Evolutionary conservation across 2,888 invertebrate genomes (phyloP).

Genomic region (Cephus nigrinus): DNA sequence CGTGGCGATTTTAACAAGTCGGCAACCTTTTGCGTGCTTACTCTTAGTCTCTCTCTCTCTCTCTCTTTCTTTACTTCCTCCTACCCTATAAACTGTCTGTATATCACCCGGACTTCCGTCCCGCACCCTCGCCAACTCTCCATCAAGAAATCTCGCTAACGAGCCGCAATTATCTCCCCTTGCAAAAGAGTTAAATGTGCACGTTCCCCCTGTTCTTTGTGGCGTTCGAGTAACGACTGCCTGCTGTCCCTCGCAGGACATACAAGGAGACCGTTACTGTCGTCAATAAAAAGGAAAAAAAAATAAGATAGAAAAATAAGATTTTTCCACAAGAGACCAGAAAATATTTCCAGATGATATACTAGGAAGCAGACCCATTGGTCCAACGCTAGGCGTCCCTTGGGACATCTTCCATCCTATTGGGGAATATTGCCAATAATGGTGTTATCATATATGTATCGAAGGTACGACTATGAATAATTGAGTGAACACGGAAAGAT

Average conservation of each 20-base stretch:
- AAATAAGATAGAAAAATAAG: not conserved
- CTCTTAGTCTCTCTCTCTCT: not conserved
- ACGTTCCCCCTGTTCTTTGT: conserved; percentile 1
- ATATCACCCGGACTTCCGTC: not conserved
- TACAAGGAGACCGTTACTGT: not conserved
- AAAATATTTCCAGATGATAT: not conserved
- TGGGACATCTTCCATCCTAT: not conserved
- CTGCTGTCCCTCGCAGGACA: not conserved
- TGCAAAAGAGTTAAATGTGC: conserved; percentile 2
- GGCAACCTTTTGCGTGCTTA: not conserved
- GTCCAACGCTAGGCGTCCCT: not conserved
- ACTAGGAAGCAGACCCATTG: not conserved
- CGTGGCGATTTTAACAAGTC: not conserved
- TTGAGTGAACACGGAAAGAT: conserved; percentile 28
- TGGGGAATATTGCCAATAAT: not conserved
- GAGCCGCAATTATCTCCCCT: not conserved
- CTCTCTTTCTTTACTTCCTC: not conserved
- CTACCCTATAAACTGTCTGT: not conserved
- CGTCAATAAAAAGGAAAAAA: not conserved
- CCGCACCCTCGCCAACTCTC: not conserved
- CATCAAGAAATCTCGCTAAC: not conserved
- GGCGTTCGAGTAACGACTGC: not conserved
- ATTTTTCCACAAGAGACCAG: not conserved
- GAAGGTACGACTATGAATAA: conserved; percentile 39
- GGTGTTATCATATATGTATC: conserved; percentile 14